Percentiles rank a stretch among this genome's conserved stretches.
Evolutionary conservation across 2,888 invertebrate species (phyloP).

Genomic region (Drosophila kanekoi): DNA sequence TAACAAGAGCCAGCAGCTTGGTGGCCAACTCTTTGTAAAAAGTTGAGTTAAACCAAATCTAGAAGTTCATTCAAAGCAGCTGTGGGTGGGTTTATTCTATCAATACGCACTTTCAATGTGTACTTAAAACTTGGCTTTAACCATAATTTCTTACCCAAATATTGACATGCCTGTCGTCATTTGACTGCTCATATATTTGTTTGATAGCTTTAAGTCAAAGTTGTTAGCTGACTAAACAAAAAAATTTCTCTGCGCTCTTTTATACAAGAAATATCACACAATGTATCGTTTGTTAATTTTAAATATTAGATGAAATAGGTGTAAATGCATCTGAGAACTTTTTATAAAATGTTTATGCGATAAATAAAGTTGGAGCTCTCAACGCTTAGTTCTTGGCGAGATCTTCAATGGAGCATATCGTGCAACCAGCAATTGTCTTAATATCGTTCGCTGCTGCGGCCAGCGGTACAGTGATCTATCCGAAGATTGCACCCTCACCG

Average conservation of each 20-base stretch:
- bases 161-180: too few relatives aligned
- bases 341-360: not conserved
- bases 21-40: too few relatives aligned
- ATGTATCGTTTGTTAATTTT: not conserved
- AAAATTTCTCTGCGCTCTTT: not conserved
- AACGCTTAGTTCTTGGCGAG: slow-evolving; percentile 17
- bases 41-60: too few relatives aligned
- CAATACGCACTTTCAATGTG: too few relatives aligned
- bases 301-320: not conserved
- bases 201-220: too few relatives aligned
- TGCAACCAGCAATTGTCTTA: not conserved
- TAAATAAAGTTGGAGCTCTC: not conserved
- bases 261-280: not conserved
- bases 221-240: not conserved
- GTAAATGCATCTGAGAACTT: slow-evolving; percentile 23
- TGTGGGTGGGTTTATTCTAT: too few relatives aligned
- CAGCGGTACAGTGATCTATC: slow-evolving; percentile 49
- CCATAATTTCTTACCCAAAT: too few relatives aligned
- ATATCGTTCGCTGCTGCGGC: not conserved
- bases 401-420: slow-evolving; percentile 8
- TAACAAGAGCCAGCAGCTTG: too few relatives aligned
- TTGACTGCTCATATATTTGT: too few relatives aligned
- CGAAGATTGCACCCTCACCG: slow-evolving; percentile 61
- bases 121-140: too few relatives aligned
- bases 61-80: too few relatives aligned